Conservation (phyloP, 2,797 vertebrate genomes). For the Anguilla pacifica region DNA sequence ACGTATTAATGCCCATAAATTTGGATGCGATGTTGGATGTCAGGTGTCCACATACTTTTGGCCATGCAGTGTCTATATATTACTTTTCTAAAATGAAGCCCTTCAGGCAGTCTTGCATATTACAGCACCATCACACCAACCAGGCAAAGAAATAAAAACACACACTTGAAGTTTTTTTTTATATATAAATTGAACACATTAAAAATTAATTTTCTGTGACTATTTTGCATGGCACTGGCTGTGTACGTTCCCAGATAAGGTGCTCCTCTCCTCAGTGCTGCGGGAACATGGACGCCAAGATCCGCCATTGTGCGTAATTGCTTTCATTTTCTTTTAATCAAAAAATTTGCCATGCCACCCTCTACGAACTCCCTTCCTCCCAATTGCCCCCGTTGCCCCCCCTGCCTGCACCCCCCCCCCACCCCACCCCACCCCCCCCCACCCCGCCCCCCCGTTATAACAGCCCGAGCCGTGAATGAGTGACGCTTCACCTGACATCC, state of each 20-base stretch:
- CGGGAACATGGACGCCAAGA: constrained; percentile 71
- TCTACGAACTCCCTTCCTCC: constrained; percentile 43
- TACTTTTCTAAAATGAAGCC: constrained; percentile 56
- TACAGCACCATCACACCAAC: constrained; percentile 71
- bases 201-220: constrained; percentile 90
- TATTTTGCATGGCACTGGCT: constrained; percentile 80
- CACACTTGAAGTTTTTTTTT: constrained; percentile 77
- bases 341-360: constrained; percentile 58
- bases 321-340: constrained; percentile 78
- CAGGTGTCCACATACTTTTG: constrained; percentile 30
- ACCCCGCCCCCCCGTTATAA: constrained; percentile 27
- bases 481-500: constrained; percentile 78
- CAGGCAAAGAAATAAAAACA: constrained; percentile 77
- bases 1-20: no score
- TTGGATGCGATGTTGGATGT: no score
- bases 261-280: constrained; percentile 75
- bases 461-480: constrained; percentile 71
- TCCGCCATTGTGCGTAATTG: constrained; percentile 76
- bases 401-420: constrained; percentile 47
- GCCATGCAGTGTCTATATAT: constrained; percentile 82
- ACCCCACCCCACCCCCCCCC: constrained; percentile 40
- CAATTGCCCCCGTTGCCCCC: constrained; percentile 36
- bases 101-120: constrained; percentile 88
- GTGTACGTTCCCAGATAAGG: constrained; percentile 83
- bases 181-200: constrained; percentile 87